Evolutionary conservation across 1,140 invertebrate genomes (phyloP), one percentile per base, ranked within the genome.

Genomic region (Sipha flava): DNA sequence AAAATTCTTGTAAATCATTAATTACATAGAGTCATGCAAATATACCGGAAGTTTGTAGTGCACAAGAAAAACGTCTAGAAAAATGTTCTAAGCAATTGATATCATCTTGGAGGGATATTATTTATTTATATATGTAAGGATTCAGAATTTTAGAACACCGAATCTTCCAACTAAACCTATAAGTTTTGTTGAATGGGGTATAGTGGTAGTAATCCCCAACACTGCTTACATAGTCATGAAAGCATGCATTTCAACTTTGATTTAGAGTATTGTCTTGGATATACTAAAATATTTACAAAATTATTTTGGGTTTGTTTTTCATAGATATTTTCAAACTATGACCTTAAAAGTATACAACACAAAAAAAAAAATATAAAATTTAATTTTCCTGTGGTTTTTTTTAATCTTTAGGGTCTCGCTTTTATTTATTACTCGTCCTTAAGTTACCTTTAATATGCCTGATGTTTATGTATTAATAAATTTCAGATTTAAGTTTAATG

Each of bases 81-180:
- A 31, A 16, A 31, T 34, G n/a, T 75, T 75, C 31, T 37, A 37
- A 66, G 40, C 45, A 52, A 37, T 54, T 23, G 26, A 26, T 31
- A 52, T 52, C 3, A 23, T 73, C 18, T 34, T 21, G 29, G 23
- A 37, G 23, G 52, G 14, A 43, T 43, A 40, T 77, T 77, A 77
- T 57, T 77, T 77, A 77, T 77, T 77, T 77, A 77, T 43, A 26
- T 57, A 59, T 37, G 72, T n/a, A n/a, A n/a, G n/a, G n/a, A n/a
- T n/a, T n/a, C n/a, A 37, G 29, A 31, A 12, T 77, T 26, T 40
- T 34, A 37, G 52, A 26, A 37, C 23, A 57, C 40, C 26, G 40
- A 70, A 47, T 70, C 66, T 23, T 70, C n/a, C 23, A 6, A 43
- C 26, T 47, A 40, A 18, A 3, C 64, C 40, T 68, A 68, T 21